Conservation (phyloP, 2,888 invertebrate species). For the Pristionchus maxplancki region DNA sequence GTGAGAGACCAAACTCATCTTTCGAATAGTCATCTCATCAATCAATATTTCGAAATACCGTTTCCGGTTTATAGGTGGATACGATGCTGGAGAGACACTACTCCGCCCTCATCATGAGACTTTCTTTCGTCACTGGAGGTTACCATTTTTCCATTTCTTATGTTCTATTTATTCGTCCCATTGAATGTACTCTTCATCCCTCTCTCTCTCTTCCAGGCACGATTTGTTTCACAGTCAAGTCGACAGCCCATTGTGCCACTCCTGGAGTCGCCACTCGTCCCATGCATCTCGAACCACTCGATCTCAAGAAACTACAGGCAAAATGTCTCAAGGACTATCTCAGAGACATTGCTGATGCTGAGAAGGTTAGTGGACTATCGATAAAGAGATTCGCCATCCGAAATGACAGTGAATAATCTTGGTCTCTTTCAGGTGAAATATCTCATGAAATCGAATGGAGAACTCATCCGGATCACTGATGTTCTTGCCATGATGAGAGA, state of each 20-base stretch:
- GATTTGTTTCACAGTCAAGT: constrained; percentile 71
- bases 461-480: constrained; percentile 70
- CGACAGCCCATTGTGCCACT: constrained; percentile 68
- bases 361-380: constrained; percentile 59
- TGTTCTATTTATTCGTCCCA: not conserved
- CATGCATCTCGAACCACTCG: constrained; percentile 76
- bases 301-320: constrained; percentile 74
- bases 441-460: constrained; percentile 67
- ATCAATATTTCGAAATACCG: not conserved
- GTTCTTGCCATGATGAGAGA: constrained; percentile 66
- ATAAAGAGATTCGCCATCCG: not conserved
- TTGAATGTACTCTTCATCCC: not conserved
- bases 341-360: constrained; percentile 75
- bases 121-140: constrained; percentile 72
- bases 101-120: constrained; percentile 68
- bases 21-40: not conserved
- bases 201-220: constrained; percentile 63
- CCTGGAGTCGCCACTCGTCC: constrained; percentile 60
- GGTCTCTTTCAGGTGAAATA: constrained; percentile 66
- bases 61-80: constrained; percentile 58
- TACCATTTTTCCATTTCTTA: not conserved
- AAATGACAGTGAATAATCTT: not conserved
- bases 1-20: not conserved
- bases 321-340: constrained; percentile 76
- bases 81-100: constrained; percentile 64